Evolutionary conservation across 2,797 vertebrate genomes (phyloP), one percentile per base, ranked within the genome.

Genomic region (Spizella passerina): DNA sequence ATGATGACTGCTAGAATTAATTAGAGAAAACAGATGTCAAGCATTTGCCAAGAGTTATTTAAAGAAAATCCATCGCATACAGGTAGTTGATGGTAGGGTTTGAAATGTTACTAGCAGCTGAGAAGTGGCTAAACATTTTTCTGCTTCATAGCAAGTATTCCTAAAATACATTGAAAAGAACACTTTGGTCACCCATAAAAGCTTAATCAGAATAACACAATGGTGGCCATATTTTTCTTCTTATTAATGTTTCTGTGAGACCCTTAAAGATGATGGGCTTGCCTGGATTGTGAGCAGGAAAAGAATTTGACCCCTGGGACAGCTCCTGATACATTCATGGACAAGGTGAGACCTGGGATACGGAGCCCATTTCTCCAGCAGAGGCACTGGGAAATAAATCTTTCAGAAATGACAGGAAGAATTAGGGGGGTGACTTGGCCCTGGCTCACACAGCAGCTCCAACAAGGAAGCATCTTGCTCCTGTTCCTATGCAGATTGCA

Each of bases 1-100:
- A 92, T 97, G 88, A 96, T 96, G 94, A 95, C 94, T 96, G 90
- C 64, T 97, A 90, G 90, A 97, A 97, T 97, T 97, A 97, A 96
- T 96, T 97, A 96, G 95, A 63, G 43, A 96, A 97, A 97, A 97
- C 90, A 96, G 94, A 96, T 95, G 93, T 95, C 90, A 96, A 96
- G 86, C 82, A 92, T 91, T 95, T 96, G 94, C 91, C 85, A 88
- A 85, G 94, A 95, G 71, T 94, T 91, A 95, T 97, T 93, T 96
- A 86, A 95, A 81, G 90, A 95, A 97, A 96, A 96, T 96, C 94
- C 86, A 91, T 93, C 88, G 75, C 39, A 21, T 78, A 49, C 39
- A 61, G 87, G 60, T 92, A 94, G 89, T 69, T 94, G 77, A 86
- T 88, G 83, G 81, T 61, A 60, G 71, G 32, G 63, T 63, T 69